phyloP scores from a whole-genome alignment of 2,113 vertebrate genomes.

The Ctenodactylus gundi region DNA sequence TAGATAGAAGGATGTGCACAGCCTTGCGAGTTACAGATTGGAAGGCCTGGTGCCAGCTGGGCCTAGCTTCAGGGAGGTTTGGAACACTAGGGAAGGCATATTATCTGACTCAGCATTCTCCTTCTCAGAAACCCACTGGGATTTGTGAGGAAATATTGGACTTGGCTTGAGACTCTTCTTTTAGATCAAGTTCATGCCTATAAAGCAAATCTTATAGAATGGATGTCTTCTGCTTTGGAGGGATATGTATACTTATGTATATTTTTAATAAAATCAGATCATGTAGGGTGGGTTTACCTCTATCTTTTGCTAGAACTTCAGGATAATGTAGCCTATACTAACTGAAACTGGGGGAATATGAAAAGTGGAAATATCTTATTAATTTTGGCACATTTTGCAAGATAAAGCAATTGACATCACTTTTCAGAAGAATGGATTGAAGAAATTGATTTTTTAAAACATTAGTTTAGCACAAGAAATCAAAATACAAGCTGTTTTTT shows the following conservation, averaged over 20 bases:
- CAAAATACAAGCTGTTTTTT: not conserved
- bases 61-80: not conserved
- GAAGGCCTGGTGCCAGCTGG: not conserved
- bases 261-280: not conserved
- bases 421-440: not conserved
- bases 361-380: not conserved
- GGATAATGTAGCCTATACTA: not conserved
- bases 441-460: not conserved
- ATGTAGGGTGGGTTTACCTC: not conserved
- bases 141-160: not conserved
- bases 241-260: not conserved
- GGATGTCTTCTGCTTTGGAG: not conserved
- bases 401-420: not conserved
- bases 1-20: not conserved
- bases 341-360: not conserved
- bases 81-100: not conserved
- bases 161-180: not conserved
- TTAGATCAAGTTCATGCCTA: not conserved
- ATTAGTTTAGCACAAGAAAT: not conserved
- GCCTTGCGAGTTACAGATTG: not conserved
- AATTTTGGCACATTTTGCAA: not conserved
- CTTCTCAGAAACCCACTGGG: not conserved
- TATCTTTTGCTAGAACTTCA: not conserved
- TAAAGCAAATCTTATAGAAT: not conserved
- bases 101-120: not conserved